Evolutionary conservation across 2,888 invertebrate species (phyloP).

Genomic region (Trichacis sp.): DNA sequence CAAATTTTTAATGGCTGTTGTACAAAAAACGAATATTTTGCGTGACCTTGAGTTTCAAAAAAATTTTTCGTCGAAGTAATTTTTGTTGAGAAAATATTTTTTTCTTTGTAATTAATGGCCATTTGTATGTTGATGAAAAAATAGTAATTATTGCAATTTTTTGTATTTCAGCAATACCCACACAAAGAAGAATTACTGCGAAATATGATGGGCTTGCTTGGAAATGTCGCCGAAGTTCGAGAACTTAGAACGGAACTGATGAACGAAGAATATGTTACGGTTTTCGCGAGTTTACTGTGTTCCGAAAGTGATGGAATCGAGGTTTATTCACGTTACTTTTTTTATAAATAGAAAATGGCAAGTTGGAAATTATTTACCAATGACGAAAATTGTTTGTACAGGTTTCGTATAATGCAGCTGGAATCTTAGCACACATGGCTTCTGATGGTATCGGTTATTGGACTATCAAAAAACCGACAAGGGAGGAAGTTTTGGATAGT

Average conservation of each 20-base stretch:
- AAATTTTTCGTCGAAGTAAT: too few relatives aligned
- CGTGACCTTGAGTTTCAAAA: too few relatives aligned
- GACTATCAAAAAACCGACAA: conserved; percentile 79
- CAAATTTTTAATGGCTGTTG: too few relatives aligned
- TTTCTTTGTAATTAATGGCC: too few relatives aligned
- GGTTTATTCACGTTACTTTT: conserved; percentile 71
- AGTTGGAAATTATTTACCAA: too few relatives aligned
- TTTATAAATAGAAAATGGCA: too few relatives aligned
- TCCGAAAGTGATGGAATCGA: conserved; percentile 94
- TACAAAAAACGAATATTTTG: too few relatives aligned
- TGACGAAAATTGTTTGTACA: too few relatives aligned
- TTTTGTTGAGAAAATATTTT: too few relatives aligned
- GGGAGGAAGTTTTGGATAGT: conserved; percentile 79
- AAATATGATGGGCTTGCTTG: conserved; percentile 98
- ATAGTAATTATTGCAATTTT: not conserved
- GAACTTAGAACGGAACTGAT: conserved; percentile 85
- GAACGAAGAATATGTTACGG: conserved; percentile 84
- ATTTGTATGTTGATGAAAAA: conserved; percentile 12
- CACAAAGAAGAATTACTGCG: conserved; percentile 90
- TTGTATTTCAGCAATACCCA: conserved; percentile 79
- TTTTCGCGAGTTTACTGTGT: conserved; percentile 88
- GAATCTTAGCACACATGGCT: conserved; percentile 94
- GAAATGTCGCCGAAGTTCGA: conserved; percentile 96
- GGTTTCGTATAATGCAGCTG: conserved; percentile 94
- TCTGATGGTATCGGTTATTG: conserved; percentile 90